Conservation (phyloP, 1,140 invertebrate genomes). For the Caenorhabditis remanei region DNA sequence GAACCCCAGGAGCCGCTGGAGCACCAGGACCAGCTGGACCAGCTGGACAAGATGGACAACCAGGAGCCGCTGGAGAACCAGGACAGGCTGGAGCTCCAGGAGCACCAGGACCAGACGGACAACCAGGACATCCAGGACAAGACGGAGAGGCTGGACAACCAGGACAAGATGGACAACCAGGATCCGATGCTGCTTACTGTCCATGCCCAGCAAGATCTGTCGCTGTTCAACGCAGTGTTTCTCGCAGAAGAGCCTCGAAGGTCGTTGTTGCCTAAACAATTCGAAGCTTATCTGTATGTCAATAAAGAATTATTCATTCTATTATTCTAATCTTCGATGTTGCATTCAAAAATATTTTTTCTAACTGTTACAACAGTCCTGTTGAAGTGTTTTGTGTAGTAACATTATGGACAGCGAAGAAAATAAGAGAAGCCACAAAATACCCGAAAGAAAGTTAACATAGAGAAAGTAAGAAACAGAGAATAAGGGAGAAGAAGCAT, state of each 20-base stretch:
- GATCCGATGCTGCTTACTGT: constrained; percentile 58
- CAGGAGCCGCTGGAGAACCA: constrained; percentile 58
- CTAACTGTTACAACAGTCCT: too few species aligned
- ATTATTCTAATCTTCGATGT: not conserved
- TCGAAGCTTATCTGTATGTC: not conserved
- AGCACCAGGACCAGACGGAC: constrained; percentile 70
- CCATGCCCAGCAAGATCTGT: constrained; percentile 61
- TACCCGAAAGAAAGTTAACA: too few species aligned
- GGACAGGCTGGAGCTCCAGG: constrained; percentile 66
- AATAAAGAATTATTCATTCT: not conserved
- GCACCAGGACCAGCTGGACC: constrained; percentile 54
- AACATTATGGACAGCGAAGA: too few species aligned
- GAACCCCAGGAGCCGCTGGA: constrained; percentile 61
- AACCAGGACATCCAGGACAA: constrained; percentile 73
- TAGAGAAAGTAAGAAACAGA: too few species aligned
- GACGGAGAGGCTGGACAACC: constrained; percentile 70
- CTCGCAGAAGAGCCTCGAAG: constrained; percentile 19
- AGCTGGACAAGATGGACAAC: constrained; percentile 51
- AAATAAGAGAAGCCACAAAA: too few species aligned
- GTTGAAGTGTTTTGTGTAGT: too few species aligned
- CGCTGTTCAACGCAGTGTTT: constrained; percentile 2
- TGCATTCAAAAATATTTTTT: too few species aligned
- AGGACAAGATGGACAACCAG: constrained; percentile 64
- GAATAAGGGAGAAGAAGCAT: too few species aligned
- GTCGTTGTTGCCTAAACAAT: not conserved